These are phyloP conservation scores for Heterodera carotae DNA, from an alignment of 1,140 invertebrate genomes.

Conservation along the genomic window DNA sequence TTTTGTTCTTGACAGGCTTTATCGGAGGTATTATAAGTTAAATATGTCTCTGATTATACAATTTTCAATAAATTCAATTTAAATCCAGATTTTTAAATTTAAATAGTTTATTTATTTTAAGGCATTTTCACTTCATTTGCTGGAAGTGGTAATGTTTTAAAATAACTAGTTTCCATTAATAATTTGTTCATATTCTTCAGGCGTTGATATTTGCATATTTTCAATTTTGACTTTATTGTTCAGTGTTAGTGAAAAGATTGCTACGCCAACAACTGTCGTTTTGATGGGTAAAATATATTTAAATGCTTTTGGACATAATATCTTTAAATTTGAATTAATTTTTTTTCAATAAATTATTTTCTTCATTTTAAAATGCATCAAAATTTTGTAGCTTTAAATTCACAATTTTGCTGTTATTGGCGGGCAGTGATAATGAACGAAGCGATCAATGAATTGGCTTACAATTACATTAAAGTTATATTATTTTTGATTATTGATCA, in stretches of 20 bases:
- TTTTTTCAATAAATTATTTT: background rate
- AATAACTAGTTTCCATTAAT: background rate
- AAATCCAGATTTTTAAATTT: background rate
- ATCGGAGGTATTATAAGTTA: slow-evolving; percentile 35
- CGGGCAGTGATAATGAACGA: slow-evolving; percentile 61
- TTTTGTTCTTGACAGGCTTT: slow-evolving; percentile 42
- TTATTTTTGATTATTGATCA: slow-evolving; percentile 15
- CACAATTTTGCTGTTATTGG: slow-evolving; percentile 62
- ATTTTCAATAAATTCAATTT: slow-evolving; percentile 20
- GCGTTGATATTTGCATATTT: slow-evolving; percentile 59
- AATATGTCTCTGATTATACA: background rate
- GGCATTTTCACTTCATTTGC: slow-evolving; percentile 62
- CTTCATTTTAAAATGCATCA: too few species aligned
- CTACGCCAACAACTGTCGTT: slow-evolving; percentile 64
- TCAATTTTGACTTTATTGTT: slow-evolving; percentile 60
- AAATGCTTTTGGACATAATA: too few species aligned
- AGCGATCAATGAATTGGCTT: slow-evolving; percentile 54
- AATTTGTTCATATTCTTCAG: background rate
- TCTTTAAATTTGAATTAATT: too few species aligned
- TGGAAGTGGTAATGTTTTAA: slow-evolving; percentile 43
- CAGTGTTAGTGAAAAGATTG: slow-evolving; percentile 63
- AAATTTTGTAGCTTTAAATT: slow-evolving; percentile 50
- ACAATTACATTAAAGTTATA: slow-evolving; percentile 59
- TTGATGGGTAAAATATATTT: slow-evolving; percentile 51
- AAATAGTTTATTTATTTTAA: slow-evolving; percentile 29